A percentile compares a stretch with the other conserved stretches of the same genome.
These are phyloP conservation scores for Oreochromis tanganicae DNA, from an alignment of 2,113 vertebrate genomes.

Conservation along the genomic window DNA sequence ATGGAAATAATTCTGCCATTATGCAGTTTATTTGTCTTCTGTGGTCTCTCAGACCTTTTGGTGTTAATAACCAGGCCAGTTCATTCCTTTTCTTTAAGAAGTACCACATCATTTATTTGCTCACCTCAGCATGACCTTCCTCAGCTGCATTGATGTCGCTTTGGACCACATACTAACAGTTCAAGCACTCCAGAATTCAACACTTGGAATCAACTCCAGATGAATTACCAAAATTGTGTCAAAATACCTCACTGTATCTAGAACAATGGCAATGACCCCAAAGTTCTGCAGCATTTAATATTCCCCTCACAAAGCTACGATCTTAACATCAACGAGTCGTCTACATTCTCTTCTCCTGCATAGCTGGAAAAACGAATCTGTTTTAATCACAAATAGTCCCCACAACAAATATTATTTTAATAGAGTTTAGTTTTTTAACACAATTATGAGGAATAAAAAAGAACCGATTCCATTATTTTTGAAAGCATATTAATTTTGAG, in stretches of 20 bases:
- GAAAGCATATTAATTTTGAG: neutral
- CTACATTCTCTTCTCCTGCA: neutral
- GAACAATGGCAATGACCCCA: neutral
- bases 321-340: rapidly evolving
- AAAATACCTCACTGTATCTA: neutral
- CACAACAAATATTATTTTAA: neutral
- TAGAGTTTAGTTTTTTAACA: neutral
- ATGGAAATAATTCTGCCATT: neutral
- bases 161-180: neutral
- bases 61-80: neutral
- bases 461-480: neutral
- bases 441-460: neutral
- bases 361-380: rapidly evolving
- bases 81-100: neutral
- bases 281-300: neutral
- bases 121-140: neutral
- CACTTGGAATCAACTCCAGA: neutral
- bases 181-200: neutral
- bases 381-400: neutral
- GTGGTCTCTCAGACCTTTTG: neutral
- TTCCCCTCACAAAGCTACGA: neutral
- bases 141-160: neutral
- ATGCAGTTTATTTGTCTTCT: neutral
- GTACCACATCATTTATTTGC: neutral
- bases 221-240: neutral